phyloP scores from a whole-genome alignment of 92 coral and sea anemone genomes.

The Desmophyllum pertusum region DNA sequence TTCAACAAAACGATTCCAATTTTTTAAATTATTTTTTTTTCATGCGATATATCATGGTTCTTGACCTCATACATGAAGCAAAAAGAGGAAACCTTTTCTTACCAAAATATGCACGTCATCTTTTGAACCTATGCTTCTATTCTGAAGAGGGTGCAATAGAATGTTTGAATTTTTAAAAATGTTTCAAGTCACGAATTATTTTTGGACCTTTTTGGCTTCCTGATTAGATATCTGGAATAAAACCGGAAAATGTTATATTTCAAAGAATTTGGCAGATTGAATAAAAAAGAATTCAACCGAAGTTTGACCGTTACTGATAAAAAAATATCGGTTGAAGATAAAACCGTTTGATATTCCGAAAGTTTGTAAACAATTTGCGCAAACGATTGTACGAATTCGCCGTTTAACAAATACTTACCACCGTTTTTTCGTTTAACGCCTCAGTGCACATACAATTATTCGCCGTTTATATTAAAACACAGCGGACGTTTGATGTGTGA shows the following conservation, averaged over 20 bases:
- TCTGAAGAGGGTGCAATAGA: background rate
- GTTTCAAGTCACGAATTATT: background rate
- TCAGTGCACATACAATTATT: background rate
- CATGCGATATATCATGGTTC: background rate
- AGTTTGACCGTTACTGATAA: no score
- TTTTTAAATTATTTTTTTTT: background rate
- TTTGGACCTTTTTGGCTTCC: background rate
- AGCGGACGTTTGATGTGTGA: no score
- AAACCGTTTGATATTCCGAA: background rate
- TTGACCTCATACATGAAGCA: background rate
- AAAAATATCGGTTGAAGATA: background rate
- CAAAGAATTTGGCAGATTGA: background rate
- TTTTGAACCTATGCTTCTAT: background rate
- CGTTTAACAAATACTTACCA: background rate
- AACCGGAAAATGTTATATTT: background rate
- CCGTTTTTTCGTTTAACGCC: background rate
- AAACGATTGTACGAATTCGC: background rate
- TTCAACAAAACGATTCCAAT: background rate
- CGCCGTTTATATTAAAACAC: background rate
- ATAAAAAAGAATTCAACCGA: background rate
- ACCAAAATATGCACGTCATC: background rate
- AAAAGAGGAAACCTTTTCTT: background rate
- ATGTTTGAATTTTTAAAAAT: background rate
- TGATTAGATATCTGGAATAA: background rate
- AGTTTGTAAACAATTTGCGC: background rate